Evolutionary conservation across 2,888 invertebrate species (phyloP).

Genomic region (Synanthedon myopaeformis): DNA sequence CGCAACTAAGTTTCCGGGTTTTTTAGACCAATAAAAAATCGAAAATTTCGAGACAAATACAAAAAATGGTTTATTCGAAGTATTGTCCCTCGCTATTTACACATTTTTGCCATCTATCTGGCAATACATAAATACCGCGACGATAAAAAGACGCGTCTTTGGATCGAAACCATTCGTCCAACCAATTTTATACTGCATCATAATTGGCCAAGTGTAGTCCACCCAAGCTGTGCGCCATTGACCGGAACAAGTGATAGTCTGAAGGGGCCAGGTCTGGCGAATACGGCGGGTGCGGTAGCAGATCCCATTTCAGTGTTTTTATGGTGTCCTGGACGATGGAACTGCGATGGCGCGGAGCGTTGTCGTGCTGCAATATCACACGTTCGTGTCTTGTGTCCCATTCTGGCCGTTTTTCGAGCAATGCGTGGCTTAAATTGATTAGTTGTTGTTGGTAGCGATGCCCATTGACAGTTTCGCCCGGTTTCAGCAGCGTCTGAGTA

Average conservation of each 20-base stretch:
- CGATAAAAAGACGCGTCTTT: background rate
- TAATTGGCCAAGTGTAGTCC: too few relatives aligned
- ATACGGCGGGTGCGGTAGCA: background rate
- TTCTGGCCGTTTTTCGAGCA: constrained; percentile 1
- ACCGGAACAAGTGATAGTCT: background rate
- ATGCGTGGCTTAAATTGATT: background rate
- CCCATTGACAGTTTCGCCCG: too few relatives aligned
- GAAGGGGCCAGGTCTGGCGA: background rate
- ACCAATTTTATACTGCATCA: background rate
- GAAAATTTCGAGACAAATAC: background rate
- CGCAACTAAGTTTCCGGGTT: background rate
- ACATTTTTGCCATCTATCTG: background rate
- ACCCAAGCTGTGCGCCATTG: background rate
- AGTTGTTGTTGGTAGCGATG: background rate
- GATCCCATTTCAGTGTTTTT: background rate
- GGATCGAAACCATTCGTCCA: background rate
- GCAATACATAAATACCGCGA: background rate
- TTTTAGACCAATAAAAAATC: background rate
- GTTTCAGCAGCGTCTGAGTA: too few relatives aligned
- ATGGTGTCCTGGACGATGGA: background rate
- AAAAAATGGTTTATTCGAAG: background rate
- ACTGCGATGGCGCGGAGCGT: background rate
- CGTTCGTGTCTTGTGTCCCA: background rate
- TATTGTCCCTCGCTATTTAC: background rate
- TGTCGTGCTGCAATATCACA: background rate